Conservation (phyloP, 2,797 vertebrate genomes). For the Gymnothorax reevesii region DNA sequence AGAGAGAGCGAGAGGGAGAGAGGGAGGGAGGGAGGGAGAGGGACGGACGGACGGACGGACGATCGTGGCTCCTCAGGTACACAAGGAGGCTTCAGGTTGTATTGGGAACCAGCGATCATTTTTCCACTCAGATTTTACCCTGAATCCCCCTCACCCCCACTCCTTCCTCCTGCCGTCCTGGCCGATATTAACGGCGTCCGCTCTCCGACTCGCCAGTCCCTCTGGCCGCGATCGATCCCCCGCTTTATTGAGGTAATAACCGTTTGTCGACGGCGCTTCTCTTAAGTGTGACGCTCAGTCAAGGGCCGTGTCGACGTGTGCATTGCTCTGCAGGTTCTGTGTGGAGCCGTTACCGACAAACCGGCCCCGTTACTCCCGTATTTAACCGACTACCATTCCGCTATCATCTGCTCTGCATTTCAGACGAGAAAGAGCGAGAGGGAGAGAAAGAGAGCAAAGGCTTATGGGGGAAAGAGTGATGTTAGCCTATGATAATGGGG, state of each 20-base stretch:
- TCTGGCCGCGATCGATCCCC: slow-evolving; percentile 94
- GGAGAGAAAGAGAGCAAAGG: too few relatives aligned
- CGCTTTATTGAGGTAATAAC: slow-evolving; percentile 91
- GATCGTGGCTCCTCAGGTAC: too few relatives aligned
- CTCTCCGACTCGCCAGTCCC: slow-evolving; percentile 87
- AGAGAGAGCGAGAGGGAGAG: neutral
- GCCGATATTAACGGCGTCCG: slow-evolving; percentile 88
- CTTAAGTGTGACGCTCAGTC: slow-evolving; percentile 88
- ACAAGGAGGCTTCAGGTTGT: too few relatives aligned
- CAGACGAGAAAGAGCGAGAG: too few relatives aligned
- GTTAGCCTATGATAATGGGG: too few relatives aligned
- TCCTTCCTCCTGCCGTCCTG: slow-evolving; percentile 66
- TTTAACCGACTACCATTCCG: too few relatives aligned
- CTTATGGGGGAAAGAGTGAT: too few relatives aligned
- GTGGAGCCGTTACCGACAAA: too few relatives aligned
- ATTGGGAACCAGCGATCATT: too few relatives aligned
- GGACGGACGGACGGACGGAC: slow-evolving; percentile 41
- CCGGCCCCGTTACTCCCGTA: too few relatives aligned
- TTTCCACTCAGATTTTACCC: slow-evolving; percentile 11
- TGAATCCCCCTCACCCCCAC: slow-evolving; percentile 38
- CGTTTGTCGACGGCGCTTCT: slow-evolving; percentile 87
- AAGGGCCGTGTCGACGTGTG: slow-evolving; percentile 46
- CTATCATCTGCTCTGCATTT: too few relatives aligned
- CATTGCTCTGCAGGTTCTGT: too few relatives aligned
- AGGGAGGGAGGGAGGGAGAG: slow-evolving; percentile 69